Conservation (phyloP, 2,888 invertebrate genomes). For the Parochlus steinenii region DNA sequence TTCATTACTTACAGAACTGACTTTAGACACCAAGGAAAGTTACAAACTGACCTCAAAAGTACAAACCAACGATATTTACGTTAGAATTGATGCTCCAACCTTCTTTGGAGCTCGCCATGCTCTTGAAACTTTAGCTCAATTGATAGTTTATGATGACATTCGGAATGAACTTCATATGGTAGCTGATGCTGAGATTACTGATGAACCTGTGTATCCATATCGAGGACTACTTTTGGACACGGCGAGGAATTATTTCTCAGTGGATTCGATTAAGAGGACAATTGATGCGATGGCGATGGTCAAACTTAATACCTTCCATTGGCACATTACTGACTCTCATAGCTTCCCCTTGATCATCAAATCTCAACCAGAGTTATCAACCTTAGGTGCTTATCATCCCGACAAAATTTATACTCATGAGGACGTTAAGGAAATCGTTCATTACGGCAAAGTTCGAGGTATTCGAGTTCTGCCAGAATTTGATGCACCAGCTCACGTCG, state of each 20-base stretch:
- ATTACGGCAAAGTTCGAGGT: slow-evolving; percentile 55
- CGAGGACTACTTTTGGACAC: slow-evolving; percentile 84
- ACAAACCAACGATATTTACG: slow-evolving; percentile 28
- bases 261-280: slow-evolving; percentile 53
- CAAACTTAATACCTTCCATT: slow-evolving; percentile 87
- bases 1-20: slow-evolving; percentile 21
- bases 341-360: slow-evolving; percentile 78
- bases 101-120: slow-evolving; percentile 47
- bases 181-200: slow-evolving; percentile 43
- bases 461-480: slow-evolving; percentile 82
- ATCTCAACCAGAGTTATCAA: slow-evolving; percentile 51
- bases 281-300: slow-evolving; percentile 78
- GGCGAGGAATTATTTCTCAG: slow-evolving; percentile 66
- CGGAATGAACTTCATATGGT: slow-evolving; percentile 37
- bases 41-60: slow-evolving; percentile 28
- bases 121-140: slow-evolving; percentile 36
- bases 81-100: slow-evolving; percentile 33
- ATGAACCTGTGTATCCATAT: slow-evolving; percentile 73
- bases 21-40: slow-evolving; percentile 37
- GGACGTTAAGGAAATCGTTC: slow-evolving; percentile 40
- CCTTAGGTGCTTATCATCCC: slow-evolving; percentile 63
- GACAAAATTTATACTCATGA: slow-evolving; percentile 45
- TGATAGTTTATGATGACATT: slow-evolving; percentile 29
- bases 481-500: slow-evolving; percentile 81
- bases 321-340: slow-evolving; percentile 88